Base-by-base conservation (phyloP, 2,888 invertebrate genomes). In the Mythimna lalbum region DNA sequence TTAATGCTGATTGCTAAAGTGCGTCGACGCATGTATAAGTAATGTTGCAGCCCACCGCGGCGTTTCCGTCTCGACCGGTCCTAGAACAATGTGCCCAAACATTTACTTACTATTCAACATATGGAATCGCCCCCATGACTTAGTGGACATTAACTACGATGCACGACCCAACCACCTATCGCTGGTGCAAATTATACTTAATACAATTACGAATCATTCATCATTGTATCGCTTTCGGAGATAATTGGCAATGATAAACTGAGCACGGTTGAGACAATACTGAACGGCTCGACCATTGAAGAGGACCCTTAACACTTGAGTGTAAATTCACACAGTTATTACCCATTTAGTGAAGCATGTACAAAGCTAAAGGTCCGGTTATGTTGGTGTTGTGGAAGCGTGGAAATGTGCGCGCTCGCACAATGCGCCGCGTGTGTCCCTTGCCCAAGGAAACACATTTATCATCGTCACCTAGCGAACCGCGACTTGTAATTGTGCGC, bases 1-100 rank as follows among this genome's bases (percentile, higher is more conserved):
- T 95, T 92, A 95, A 95, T 95, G 95, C 92, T 95, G 95, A 95
- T 96, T 95, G 94, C 95, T 94, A 93, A 94, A 95, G 93, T 93
- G 92, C 93, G 92, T 93, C 92, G 90, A 91, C 93, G 94, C 93
- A 94, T 95, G 95, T 93, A 95, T 95, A 95, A 95, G 92, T 94
- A 95, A 96, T 95, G 92, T 86, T 88, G 87, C 90, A 92, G 90
- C 93, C 93, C 93, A 91, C 94, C 93, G 89, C 90, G 88, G 90
- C 88, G 93, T 93, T 94, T 94, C 95, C 94, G 93, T 88, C 90
- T 88, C 89, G 90, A 95, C 95, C 94, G 94, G 95, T 95, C 93
- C 88, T 92, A 93, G 93, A 94, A 95, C 95, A 95, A 95, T 95
- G 90, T 93, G 90, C 91, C 92, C 92, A 92, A 94, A 94, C 92